Conservation (phyloP, 2,797 vertebrate species). For the Delichon dasypus region DNA sequence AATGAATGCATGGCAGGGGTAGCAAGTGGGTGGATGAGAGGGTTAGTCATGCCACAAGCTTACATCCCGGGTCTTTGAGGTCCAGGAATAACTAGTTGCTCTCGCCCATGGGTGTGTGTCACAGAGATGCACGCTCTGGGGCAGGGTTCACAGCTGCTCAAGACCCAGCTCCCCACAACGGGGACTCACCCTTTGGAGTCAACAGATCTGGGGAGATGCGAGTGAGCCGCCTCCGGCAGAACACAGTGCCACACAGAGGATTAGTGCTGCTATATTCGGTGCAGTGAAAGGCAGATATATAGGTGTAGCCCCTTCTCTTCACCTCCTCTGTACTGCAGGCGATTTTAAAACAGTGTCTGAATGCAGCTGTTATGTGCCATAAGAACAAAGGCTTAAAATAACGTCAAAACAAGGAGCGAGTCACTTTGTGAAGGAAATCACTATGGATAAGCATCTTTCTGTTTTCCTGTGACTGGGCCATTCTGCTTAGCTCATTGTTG, state of each 20-base stretch:
- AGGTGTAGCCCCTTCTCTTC: background rate
- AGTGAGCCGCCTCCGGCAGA: background rate
- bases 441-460: background rate
- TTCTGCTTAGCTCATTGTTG: background rate
- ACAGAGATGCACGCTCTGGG: background rate
- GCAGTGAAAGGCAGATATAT: background rate
- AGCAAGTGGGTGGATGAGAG: slow-evolving; percentile 1
- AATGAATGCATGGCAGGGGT: background rate
- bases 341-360: background rate
- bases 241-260: background rate
- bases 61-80: background rate
- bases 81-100: slow-evolving; percentile 2
- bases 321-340: background rate
- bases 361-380: background rate
- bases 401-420: background rate
- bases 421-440: background rate
- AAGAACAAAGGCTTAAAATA: background rate
- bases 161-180: background rate
- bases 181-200: background rate
- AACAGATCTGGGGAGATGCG: background rate
- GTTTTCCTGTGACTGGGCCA: background rate
- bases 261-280: background rate
- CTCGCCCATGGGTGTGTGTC: background rate
- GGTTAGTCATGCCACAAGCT: slow-evolving; percentile 4
- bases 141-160: background rate